Evolutionary conservation across 2,113 vertebrate species (phyloP), one percentile per base, ranked within the genome.

Genomic region (Pungitius pungitius): DNA sequence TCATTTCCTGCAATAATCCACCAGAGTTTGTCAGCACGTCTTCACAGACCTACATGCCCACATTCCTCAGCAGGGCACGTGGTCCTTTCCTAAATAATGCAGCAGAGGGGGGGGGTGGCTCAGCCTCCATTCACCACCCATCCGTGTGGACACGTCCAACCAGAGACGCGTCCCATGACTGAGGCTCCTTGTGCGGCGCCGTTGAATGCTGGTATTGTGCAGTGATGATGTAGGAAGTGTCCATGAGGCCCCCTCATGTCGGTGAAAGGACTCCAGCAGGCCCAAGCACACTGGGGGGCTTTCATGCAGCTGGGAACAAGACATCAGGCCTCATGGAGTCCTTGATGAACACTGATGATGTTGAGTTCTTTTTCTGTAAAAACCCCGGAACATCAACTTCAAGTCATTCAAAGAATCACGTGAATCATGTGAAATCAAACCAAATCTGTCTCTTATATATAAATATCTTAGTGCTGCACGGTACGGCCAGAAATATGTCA

Each of bases 61-160:
- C 70, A 55, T 72, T 79, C 65, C 66, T 67, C 62, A 56, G 27
- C 13, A 70, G 77, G 63, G 49, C 82, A n/a, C n/a, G n/a, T n/a
- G n/a, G 85, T 60, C 78, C 22, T 88, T 83, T 81, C 57, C 70
- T 92, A 75, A 91, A 92, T 92, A 88, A 91, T 92, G 80, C 78
- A 91, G 68, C 51, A 83, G 54, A n/a, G n/a, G n/a, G n/a, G n/a
- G n/a, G n/a, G n/a, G 75, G 54, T 27, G 73, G 45, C 56, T 58
- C 58, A 67, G 24, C 75, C 66, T 75, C 77, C 77, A 67, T 42
- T 77, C 60, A 56, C 67, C 79, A 54, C 66, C n/a, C 30, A 86
- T 80, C 70, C 81, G 57, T 78, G 78, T 80, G 73, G 87, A 84
- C 79, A 85, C 76, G 65, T 55, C 55, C 56, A 69, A 15, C 55